Evolutionary conservation across 2,113 vertebrate species (phyloP), one percentile per base, ranked within the genome.

Genomic region (Catharus minimus): DNA sequence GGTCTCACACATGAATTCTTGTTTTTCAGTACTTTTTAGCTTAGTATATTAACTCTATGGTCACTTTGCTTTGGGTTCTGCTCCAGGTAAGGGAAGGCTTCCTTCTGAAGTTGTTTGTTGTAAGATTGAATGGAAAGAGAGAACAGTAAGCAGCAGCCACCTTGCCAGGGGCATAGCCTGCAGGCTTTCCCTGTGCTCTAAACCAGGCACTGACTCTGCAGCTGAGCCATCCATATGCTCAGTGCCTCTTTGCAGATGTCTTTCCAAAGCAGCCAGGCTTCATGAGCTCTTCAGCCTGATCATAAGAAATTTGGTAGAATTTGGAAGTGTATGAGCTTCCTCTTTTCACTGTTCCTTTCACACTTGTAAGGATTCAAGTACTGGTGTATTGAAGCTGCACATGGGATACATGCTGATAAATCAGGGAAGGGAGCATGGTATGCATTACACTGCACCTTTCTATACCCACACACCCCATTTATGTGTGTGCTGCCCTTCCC

Each of bases 141-240:
- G 50, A 75, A 17, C 46, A 77, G 76, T 30, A n/a, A 71, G 60
- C n/a, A 84, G 78, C 32, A 91, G 49, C 44, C 46, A 62, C 89
- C 50, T 93, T 91, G 93, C 95, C 41, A 19, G 46, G 24, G 67
- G 80, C 83, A 41, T 9, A 71, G 69, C 81, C 65, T 46, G 44
- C 14, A 50, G 83, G 62, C 57, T 81, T 52, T 71, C 33, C 77
- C 69, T 64, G 47, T 55, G 80, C 65, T 46, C 1, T 47, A 19
- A 62, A 49, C 41, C 80, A 53, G 68, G 47, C 22, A 6, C 50
- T 56, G 55, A 44, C 68, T 80, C 32, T 66, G 80, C 58, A 76
- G 82, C 61, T 47, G 27, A 44, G 28, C 75, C 60, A 46, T 75
- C 72, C 47, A 11, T 23, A 15, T 57, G 49, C 21, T 76, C 30